Evolutionary conservation across 1,140 invertebrate genomes (phyloP).

Genomic region (Drosophila asahinai): DNA sequence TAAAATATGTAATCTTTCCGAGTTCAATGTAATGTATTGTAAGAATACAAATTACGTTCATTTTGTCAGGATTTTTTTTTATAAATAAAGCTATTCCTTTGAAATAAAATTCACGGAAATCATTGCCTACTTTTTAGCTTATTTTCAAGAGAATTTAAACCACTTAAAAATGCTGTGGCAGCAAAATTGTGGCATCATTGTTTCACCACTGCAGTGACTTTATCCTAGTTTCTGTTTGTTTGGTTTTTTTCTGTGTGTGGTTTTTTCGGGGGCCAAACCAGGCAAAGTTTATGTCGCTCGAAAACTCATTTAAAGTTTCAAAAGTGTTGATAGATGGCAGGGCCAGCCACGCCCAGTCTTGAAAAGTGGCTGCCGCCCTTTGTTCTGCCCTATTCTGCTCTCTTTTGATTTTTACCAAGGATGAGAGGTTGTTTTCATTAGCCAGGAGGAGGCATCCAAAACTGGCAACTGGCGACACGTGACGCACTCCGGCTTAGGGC

Average conservation of each 20-base stretch:
- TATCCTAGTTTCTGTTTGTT: constrained; percentile 17
- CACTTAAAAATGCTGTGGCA: background rate
- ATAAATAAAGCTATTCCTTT: too few species aligned
- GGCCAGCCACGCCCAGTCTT: constrained; percentile 46
- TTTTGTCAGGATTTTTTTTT: too few species aligned
- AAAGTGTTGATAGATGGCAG: constrained; percentile 77
- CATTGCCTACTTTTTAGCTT: too few species aligned
- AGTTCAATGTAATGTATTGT: too few species aligned
- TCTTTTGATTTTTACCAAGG: constrained; percentile 32
- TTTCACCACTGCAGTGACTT: constrained; percentile 12
- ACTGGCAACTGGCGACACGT: constrained; percentile 53
- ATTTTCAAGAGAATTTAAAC: background rate
- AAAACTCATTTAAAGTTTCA: constrained; percentile 81
- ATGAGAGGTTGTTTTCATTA: constrained; percentile 58
- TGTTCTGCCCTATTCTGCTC: constrained; percentile 22
- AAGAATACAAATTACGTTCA: too few species aligned
- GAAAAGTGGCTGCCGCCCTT: constrained; percentile 20
- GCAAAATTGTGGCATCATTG: background rate
- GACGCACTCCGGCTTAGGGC: constrained; percentile 48
- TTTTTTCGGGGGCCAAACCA: constrained; percentile 45
- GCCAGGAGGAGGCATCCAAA: constrained; percentile 11
- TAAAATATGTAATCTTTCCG: too few species aligned
- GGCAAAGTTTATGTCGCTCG: constrained; percentile 58
- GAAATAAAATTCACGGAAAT: background rate
- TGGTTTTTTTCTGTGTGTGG: constrained; percentile 32